These are phyloP conservation scores for Incurvaria masculella DNA, from an alignment of 2,888 invertebrate genomes.

Conservation along the genomic window DNA sequence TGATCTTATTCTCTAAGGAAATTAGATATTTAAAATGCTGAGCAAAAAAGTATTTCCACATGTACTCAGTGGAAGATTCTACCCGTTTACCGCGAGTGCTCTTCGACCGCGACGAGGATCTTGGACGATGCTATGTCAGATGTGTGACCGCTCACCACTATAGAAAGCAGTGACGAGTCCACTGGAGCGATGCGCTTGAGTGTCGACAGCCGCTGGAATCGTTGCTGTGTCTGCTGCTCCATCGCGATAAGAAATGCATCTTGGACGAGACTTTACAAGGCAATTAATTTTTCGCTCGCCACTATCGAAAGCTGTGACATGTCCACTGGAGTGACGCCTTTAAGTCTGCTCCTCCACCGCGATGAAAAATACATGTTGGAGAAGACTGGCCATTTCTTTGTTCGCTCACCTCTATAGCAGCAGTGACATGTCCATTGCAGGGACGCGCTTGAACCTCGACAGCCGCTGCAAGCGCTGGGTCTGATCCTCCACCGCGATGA, in stretches of 20 bases:
- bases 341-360: conserved; percentile 85
- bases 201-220: conserved; percentile 76
- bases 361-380: conserved; percentile 88
- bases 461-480: conserved; percentile 78
- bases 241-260: conserved; percentile 89
- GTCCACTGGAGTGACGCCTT: not conserved
- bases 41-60: no score
- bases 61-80: no score
- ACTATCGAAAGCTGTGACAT: not conserved
- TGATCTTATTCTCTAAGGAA: no score
- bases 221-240: conserved; percentile 82
- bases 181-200: conserved; percentile 78
- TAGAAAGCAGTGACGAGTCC: conserved; percentile 75
- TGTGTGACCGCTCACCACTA: no score
- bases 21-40: no score
- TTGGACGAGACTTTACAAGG: conserved; percentile 76
- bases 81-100: no score
- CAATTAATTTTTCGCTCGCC: no score
- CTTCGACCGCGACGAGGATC: no score
- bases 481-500: conserved; percentile 87
- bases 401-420: conserved; percentile 24
- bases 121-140: no score
- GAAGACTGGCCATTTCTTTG: conserved; percentile 54
- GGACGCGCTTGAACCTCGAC: conserved; percentile 75
- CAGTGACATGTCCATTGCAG: conserved; percentile 80